Conservation (phyloP, 2,113 vertebrate genomes). For the Circaetus gallicus region DNA sequence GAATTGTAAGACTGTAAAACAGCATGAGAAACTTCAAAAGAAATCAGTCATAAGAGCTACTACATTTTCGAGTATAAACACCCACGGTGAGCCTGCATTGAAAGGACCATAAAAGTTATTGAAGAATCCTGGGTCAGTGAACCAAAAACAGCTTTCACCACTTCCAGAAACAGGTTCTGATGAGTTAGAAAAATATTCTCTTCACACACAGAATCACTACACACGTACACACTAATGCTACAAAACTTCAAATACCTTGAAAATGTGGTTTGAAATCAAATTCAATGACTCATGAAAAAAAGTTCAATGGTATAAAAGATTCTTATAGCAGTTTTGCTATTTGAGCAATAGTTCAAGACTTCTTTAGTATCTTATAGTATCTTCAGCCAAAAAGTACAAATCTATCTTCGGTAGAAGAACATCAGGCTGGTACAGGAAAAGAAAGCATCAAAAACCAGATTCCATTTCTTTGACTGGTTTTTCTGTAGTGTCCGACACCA, state of each 20-base stretch:
- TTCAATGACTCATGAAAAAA: neutral
- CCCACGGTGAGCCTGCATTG: neutral
- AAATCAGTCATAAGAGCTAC: neutral
- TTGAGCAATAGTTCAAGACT: constrained; percentile 38
- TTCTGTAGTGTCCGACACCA: constrained; percentile 13
- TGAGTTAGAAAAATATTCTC: constrained; percentile 49
- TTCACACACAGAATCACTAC: neutral
- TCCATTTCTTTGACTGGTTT: constrained; percentile 72
- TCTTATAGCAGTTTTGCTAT: constrained; percentile 20
- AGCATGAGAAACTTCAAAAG: constrained; percentile 33
- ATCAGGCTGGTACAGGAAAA: constrained; percentile 10
- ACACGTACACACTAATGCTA: neutral
- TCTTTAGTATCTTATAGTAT: constrained; percentile 36
- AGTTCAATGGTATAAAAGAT: constrained; percentile 50
- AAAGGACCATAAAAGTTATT: neutral
- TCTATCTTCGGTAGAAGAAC: constrained; percentile 36
- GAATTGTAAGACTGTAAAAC: constrained; percentile 27
- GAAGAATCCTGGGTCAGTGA: neutral
- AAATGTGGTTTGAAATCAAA: constrained; percentile 32
- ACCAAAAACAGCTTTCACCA: constrained; percentile 26
- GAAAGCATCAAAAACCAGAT: constrained; percentile 77
- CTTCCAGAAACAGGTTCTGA: constrained; percentile 25
- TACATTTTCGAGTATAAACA: constrained; percentile 24
- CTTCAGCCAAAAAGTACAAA: constrained; percentile 57
- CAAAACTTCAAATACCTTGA: constrained; percentile 23